Conservation (phyloP, 2,888 invertebrate species). For the Drosophila maculinotata region DNA sequence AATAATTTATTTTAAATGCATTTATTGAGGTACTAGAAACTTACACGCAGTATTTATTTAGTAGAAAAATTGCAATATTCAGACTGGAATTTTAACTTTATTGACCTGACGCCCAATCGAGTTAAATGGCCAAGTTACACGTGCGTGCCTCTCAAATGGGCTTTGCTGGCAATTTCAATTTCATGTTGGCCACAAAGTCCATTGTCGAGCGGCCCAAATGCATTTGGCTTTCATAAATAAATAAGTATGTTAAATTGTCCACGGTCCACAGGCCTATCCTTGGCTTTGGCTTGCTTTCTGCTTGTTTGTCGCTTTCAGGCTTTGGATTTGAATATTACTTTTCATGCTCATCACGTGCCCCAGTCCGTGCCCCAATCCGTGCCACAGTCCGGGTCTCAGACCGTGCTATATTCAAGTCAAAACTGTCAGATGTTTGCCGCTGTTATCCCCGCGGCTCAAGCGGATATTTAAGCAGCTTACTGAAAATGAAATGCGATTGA, state of each 20-base stretch:
- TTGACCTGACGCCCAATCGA: constrained; percentile 24
- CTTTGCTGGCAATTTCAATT: constrained; percentile 62
- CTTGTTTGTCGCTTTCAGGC: constrained; percentile 64
- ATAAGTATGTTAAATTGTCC: constrained; percentile 75
- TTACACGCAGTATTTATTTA: constrained; percentile 22
- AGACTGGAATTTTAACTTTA: constrained; percentile 29
- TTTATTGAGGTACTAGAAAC: constrained; percentile 16
- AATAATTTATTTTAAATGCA: constrained; percentile 8
- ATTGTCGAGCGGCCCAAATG: constrained; percentile 62
- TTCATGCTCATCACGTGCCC: constrained; percentile 70
- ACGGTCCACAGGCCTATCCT: constrained; percentile 35
- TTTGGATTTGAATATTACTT: constrained; percentile 69
- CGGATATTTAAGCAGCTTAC: constrained; percentile 75
- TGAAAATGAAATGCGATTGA: constrained; percentile 69
- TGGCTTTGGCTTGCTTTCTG: constrained; percentile 26
- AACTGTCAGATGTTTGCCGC: constrained; percentile 41
- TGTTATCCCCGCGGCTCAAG: constrained; percentile 66
- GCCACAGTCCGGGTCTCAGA: neutral
- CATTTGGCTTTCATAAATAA: constrained; percentile 74
- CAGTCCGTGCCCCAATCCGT: constrained; percentile 3
- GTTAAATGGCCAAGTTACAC: constrained; percentile 48
- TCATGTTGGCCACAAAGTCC: constrained; percentile 56
- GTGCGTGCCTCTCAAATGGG: constrained; percentile 63
- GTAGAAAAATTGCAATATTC: constrained; percentile 11
- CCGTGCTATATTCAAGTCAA: constrained; percentile 1